Percentiles rank a stretch among this genome's conserved stretches.
phyloP scores from a whole-genome alignment of 2,888 invertebrate species.

The Teleiodes luculella region DNA sequence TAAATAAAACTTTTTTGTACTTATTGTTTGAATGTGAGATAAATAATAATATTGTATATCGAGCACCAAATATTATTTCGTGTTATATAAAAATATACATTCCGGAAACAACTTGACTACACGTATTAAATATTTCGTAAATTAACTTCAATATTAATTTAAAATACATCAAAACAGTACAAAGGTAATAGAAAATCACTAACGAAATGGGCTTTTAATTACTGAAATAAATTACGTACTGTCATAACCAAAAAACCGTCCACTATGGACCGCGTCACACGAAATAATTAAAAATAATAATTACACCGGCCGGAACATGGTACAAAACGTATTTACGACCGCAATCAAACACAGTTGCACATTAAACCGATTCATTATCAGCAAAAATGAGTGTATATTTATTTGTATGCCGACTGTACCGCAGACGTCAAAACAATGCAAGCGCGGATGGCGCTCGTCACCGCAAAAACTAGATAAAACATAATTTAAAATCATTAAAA shows the following conservation, averaged over 20 bases:
- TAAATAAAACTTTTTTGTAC: no score
- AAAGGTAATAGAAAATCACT: not conserved
- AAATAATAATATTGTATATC: no score
- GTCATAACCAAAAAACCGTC: conserved; percentile 15
- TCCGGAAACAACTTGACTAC: no score
- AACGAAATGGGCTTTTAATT: not conserved
- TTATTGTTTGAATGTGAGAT: no score
- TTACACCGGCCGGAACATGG: conserved; percentile 43
- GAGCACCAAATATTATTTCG: no score
- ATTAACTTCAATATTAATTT: no score
- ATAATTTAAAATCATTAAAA: conserved; percentile 39
- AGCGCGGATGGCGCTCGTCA: conserved; percentile 40
- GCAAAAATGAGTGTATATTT: conserved; percentile 75
- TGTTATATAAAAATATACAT: no score
- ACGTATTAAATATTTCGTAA: no score
- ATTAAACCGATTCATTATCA: conserved; percentile 74
- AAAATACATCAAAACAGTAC: no score
- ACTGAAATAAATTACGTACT: conserved; percentile 2
- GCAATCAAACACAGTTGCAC: conserved; percentile 72
- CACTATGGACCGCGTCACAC: conserved; percentile 17
- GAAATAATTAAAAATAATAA: conserved; percentile 60
- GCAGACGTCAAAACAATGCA: conserved; percentile 59
- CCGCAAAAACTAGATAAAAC: conserved; percentile 73
- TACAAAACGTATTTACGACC: conserved; percentile 47
- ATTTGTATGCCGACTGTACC: conserved; percentile 46